phyloP scores from a whole-genome alignment of 2,797 vertebrate species.

The Mormyrus proboscirostris region DNA sequence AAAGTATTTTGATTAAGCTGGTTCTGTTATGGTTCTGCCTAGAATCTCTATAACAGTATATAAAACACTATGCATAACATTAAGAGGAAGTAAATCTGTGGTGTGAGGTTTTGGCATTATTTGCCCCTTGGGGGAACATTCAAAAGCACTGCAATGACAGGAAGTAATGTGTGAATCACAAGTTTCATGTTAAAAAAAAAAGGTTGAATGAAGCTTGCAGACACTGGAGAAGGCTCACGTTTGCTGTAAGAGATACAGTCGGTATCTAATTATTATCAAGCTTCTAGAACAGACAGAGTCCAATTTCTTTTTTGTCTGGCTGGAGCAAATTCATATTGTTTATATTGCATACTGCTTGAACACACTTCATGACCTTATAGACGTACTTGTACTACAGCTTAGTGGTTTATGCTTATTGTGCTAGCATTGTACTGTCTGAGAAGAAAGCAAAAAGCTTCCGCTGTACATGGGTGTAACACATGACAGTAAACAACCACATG shows the following conservation, averaged over 20 bases:
- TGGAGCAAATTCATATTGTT: background rate
- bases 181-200: background rate
- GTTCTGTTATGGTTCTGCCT: background rate
- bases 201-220: background rate
- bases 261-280: background rate
- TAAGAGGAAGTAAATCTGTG: background rate
- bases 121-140: no score
- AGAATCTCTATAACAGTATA: background rate
- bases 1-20: background rate
- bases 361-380: background rate
- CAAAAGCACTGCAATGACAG: background rate
- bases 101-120: background rate
- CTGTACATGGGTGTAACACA: background rate
- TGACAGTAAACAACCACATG: background rate
- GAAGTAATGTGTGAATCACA: background rate
- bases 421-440: background rate
- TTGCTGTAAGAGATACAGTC: background rate
- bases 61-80: background rate
- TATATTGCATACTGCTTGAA: background rate
- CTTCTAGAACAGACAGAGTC: background rate
- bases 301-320: background rate
- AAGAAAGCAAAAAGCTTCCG: background rate
- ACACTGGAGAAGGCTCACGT: background rate
- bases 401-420: background rate
- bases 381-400: background rate